Conservation (phyloP, 2,797 vertebrate species). For the Semotilus atromaculatus region DNA sequence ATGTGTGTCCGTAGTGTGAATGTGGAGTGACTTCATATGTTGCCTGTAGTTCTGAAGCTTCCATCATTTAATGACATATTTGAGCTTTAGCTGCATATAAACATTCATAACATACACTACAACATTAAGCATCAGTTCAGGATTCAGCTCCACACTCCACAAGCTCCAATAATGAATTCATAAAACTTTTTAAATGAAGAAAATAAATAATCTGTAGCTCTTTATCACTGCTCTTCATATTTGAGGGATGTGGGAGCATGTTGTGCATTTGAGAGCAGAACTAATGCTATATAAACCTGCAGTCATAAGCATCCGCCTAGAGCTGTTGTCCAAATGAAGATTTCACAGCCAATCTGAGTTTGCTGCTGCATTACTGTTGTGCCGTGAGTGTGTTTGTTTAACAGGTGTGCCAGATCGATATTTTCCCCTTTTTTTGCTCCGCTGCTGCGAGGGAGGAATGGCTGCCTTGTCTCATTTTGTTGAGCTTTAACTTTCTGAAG, state of each 20-base stretch:
- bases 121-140: background rate
- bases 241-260: slow-evolving; percentile 79
- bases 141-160: slow-evolving; percentile 63
- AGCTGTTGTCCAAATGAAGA: slow-evolving; percentile 82
- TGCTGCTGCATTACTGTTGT: slow-evolving; percentile 77
- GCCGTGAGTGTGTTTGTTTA: slow-evolving; percentile 81
- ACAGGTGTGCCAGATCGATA: slow-evolving; percentile 76
- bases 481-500: slow-evolving; percentile 76
- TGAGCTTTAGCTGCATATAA: background rate
- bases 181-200: slow-evolving; percentile 77
- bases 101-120: background rate
- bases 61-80: background rate
- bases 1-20: background rate
- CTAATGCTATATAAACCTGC: slow-evolving; percentile 83
- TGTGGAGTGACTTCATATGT: background rate
- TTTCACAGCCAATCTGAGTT: slow-evolving; percentile 81
- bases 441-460: slow-evolving; percentile 59
- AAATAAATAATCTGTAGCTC: slow-evolving; percentile 77
- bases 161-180: slow-evolving; percentile 82
- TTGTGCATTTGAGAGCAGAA: slow-evolving; percentile 81
- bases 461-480: slow-evolving; percentile 77
- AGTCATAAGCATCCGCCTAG: slow-evolving; percentile 77
- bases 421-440: slow-evolving; percentile 30
- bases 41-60: background rate
- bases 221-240: slow-evolving; percentile 82